These are phyloP conservation scores for Lordiphosa collinella DNA, from an alignment of 1,140 invertebrate species.

Conservation along the genomic window DNA sequence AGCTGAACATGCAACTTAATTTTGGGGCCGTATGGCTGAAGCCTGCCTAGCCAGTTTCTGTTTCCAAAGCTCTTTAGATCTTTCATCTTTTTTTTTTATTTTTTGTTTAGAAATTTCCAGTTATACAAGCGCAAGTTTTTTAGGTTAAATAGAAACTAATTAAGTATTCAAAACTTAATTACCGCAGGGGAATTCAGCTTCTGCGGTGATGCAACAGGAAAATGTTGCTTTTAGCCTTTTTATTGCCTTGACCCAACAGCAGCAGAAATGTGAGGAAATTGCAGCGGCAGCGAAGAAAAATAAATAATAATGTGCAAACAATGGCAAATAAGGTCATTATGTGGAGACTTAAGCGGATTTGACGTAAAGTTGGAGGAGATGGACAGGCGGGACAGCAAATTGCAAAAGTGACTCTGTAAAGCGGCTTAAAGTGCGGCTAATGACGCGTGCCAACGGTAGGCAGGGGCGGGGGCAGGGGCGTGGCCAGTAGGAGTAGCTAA, in stretches of 20 bases:
- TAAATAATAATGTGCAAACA: slow-evolving; percentile 74
- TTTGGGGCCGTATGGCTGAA: slow-evolving; percentile 47
- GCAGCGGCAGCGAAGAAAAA: slow-evolving; percentile 28
- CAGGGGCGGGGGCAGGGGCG: slow-evolving; percentile 37
- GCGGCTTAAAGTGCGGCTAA: slow-evolving; percentile 63
- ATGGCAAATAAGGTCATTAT: slow-evolving; percentile 75
- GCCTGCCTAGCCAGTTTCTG: slow-evolving; percentile 60
- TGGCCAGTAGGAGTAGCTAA: slow-evolving; percentile 49
- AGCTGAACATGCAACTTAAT: slow-evolving; percentile 56
- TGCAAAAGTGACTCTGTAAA: slow-evolving; percentile 53
- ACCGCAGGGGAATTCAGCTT: slow-evolving; percentile 47
- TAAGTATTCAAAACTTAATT: slow-evolving; percentile 71
- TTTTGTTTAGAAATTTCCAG: slow-evolving; percentile 61
- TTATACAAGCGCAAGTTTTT: slow-evolving; percentile 64
- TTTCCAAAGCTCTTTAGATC: slow-evolving; percentile 44
- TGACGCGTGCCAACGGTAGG: slow-evolving; percentile 65
- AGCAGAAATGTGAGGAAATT: slow-evolving; percentile 54
- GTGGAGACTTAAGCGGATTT: slow-evolving; percentile 68
- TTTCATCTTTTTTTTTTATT: slow-evolving; percentile 43
- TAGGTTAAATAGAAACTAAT: slow-evolving; percentile 53
- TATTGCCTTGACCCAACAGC: slow-evolving; percentile 63
- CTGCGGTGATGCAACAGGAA: slow-evolving; percentile 8
- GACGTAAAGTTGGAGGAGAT: slow-evolving; percentile 23
- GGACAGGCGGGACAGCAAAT: slow-evolving; percentile 23
- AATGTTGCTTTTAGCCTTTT: slow-evolving; percentile 15